These are phyloP conservation scores for Hemiscyllium ocellatum DNA, from an alignment of 2,113 vertebrate genomes.

Conservation along the genomic window DNA sequence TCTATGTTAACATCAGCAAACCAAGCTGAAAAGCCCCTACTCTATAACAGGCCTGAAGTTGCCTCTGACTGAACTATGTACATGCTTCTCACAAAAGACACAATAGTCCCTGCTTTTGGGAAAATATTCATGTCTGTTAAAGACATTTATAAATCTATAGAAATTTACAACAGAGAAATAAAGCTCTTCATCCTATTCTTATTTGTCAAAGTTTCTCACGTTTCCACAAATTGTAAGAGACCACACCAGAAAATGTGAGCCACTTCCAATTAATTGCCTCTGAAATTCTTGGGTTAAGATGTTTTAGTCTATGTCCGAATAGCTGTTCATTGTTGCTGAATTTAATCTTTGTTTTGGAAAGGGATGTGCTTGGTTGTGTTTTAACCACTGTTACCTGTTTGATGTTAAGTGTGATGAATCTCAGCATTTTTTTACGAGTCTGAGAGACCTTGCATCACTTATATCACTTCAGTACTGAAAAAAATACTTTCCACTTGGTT, in stretches of 20 bases:
- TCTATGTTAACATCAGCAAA: not conserved
- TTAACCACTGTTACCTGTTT: not conserved
- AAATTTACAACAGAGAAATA: not conserved
- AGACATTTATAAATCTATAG: not conserved
- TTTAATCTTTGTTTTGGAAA: not conserved
- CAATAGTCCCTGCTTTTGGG: not conserved
- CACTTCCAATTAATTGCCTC: not conserved
- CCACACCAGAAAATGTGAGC: not conserved
- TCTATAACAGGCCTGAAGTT: not conserved
- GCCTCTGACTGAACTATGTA: not conserved
- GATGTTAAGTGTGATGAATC: not conserved
- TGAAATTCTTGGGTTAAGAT: not conserved
- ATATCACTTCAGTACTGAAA: not conserved
- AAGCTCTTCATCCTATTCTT: not conserved
- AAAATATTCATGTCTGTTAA: not conserved
- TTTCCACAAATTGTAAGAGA: not conserved
- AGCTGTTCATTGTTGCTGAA: not conserved
- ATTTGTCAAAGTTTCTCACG: not conserved
- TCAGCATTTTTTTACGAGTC: not conserved
- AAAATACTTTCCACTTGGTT: conserved; percentile 14
- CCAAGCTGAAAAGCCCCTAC: not conserved
- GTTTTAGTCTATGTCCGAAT: not conserved
- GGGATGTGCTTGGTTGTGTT: not conserved
- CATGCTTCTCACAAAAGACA: not conserved
- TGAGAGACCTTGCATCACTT: too few species aligned